Base-by-base conservation (phyloP, 2,113 vertebrate species). In the Syngnathus typhle region DNA sequence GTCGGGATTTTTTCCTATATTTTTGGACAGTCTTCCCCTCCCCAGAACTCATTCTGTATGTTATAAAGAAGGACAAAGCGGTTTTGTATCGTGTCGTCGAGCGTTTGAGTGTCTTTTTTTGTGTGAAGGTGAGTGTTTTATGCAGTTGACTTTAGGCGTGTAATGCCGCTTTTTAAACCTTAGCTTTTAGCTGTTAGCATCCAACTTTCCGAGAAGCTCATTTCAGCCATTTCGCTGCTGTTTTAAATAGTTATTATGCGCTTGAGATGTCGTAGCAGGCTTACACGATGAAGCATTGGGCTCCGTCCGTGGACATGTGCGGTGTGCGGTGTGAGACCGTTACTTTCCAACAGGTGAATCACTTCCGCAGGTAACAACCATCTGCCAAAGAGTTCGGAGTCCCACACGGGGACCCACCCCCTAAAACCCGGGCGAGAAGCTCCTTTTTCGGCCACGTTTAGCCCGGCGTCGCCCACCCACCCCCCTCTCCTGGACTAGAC, bases 61-160 rank as follows among this genome's bases (percentile, higher is more conserved):
- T 83, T 80, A 73, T 83, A 78, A 82, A 77, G 59, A 51, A 55
- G 76, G 78, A 77, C 64, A 68, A 21, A 65, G 27, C 58, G 59
- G 60, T 62, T 74, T 15, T 59, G 51, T 27, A 75, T 76, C 78
- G 76, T 67, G 72, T 72, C 79, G 65, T 75, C 69, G 80, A 86
- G 75, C 66, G 68, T 77, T 82, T 75, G 47, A 63, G 71, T 64
- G 76, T 85, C 74, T 88, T 43, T 41, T 87, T 78, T 32, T 23
- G 23, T n/a, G 79, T 88, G 87, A 92, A 92, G 90, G 90, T 92
- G 87, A 90, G 90, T 51, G 23, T 41, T 62, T 41, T 62, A 15
- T 51, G 27, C 11, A 8, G 44, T 65, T 18, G 6, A 65, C 32
- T 51, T 51, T 44, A 6, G 36, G 7, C 21, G 39, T 23, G 21